Evolutionary conservation across 1,140 invertebrate species (phyloP), one percentile per base, ranked within the genome.

Genomic region (Mamestra configurata): DNA sequence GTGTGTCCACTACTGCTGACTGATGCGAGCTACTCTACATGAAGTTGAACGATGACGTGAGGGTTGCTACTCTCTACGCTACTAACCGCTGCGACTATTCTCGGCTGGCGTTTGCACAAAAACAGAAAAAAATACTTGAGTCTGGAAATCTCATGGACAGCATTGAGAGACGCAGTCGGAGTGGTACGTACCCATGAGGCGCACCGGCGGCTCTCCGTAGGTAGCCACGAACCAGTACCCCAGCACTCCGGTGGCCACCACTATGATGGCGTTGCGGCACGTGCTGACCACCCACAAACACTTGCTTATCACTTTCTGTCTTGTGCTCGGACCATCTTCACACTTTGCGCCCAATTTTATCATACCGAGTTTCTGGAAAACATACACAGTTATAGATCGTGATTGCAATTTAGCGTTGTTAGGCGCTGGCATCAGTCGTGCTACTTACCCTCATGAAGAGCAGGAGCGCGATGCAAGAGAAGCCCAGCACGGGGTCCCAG

Each of bases 241-340:
- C 15, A 97, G 91, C 6, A 95, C 84, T 0, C 97, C 96, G 81
- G 96, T 96, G 4, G 96, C 80, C n/a, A 98, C 95, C 0, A 98
- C 97, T 0, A 98, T 95, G 24, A 98, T 95, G 4, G 97, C 97
- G 90, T 98, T 98, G 53, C 98, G 96, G 20, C 96, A 96, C 0
- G 97, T 96, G 43, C 96, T 96, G 66, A 97, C 76, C 73, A 97
- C 95, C 96, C 97, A 97, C 77, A 97, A 83, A 0, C 94, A 84
- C 79, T 95, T 96, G 49, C 95, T 97, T 5, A 96, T 53, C 8
- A 93, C 86, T 40, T 87, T 88, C 75, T 96, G 96, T 37, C 95
- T 85, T 1, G 92, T 93, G 10, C 93, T 96, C 66, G 92, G 92
- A 2, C 92, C 88, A 20, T 95, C 92, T 49, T 96, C 93, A 0